Base-by-base conservation (phyloP, 2,888 invertebrate species). In the Reticulitermes lucifugus region DNA sequence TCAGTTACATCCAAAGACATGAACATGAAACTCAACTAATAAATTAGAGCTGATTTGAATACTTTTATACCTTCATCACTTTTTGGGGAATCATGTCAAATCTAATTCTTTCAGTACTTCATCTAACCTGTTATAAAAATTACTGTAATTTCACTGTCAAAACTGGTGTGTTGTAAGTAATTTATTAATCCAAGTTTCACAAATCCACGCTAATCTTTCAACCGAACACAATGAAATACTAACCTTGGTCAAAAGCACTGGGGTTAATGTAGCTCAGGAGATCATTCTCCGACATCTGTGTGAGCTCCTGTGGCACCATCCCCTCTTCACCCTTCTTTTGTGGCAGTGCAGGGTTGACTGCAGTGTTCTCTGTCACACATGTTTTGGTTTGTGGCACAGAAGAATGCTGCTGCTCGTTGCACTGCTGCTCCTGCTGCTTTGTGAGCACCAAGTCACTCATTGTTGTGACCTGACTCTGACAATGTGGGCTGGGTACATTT, bases 181-280 rank as follows among this genome's bases (percentile, higher is more conserved):
- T 41, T 18, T 1, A 43, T 41, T 35, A 14, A 35, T 2, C 2
- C 22, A 41, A 73, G 3, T 9, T 35, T 43, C 10, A 75, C 10
- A 75, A 3, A 4, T 55, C 18, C 18, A 18, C 0, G 18, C 1
- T 55, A 75, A 18, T 21, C 43, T 35, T 55, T 60, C 21, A 0
- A 60, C 51, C 6, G 35, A 6, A 46, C 55, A 29, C 10, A 25
- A 41, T 55, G 29, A 21, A 21, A 35, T 51, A 79, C 87, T 88
- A 86, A 88, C 90, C 89, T 88, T 89, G 95, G 91, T 97, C 97
- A 91, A 97, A 97, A 90, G 96, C 96, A 92, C 95, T 96, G 83
- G 97, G 96, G 92, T 97, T 97, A 88, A 97, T 97, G 91, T 96
- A 96, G 90, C 95, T 96, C 88, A 97, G 94, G 88, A 97, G 93